Base-by-base conservation (phyloP, 2,888 invertebrate genomes). In the Zygaena filipendulae region DNA sequence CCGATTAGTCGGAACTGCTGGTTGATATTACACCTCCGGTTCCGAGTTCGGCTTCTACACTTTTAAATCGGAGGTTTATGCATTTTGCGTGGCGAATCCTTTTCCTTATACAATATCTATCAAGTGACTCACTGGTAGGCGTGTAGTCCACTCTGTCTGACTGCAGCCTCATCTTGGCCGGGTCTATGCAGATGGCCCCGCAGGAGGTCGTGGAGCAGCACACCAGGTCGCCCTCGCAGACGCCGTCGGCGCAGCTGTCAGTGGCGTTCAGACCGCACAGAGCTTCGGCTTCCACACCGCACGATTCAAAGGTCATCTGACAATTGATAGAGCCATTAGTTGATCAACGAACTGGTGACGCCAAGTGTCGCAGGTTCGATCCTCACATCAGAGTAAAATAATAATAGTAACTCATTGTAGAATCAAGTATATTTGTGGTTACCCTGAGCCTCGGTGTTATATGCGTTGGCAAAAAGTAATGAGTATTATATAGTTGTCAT, bases 81-180 rank as follows among this genome's bases (percentile, higher is more conserved):
- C n/a, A n/a, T n/a, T n/a, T n/a, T n/a, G n/a, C n/a, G n/a, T n/a
- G n/a, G n/a, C n/a, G n/a, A n/a, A n/a, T n/a, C n/a, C n/a, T n/a
- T n/a, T n/a, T n/a, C n/a, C n/a, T n/a, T n/a, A n/a, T n/a, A n/a
- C n/a, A n/a, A n/a, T n/a, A n/a, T n/a, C n/a, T n/a, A n/a, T n/a
- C n/a, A n/a, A n/a, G n/a, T n/a, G n/a, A 59, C 80, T 72, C 49
- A 85, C 85, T 85, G 10, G 83, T 82, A 40, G 84, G 84, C 10
- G 80, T 72, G 33, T 83, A 77, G 36, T 77, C 77, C 16, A 82
- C 79, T 7, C 79, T 52, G 18, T 69, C 69, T 14, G 61, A 52
- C 44, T 81, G 75, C 9, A 77, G 60, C 4, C 74, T 55, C 47
- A 79, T 66, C 47, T 82, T 82, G 3, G 72, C 74, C 1, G 70